Conservation (phyloP, 2,888 invertebrate species). For the Ectobius pallidus region DNA sequence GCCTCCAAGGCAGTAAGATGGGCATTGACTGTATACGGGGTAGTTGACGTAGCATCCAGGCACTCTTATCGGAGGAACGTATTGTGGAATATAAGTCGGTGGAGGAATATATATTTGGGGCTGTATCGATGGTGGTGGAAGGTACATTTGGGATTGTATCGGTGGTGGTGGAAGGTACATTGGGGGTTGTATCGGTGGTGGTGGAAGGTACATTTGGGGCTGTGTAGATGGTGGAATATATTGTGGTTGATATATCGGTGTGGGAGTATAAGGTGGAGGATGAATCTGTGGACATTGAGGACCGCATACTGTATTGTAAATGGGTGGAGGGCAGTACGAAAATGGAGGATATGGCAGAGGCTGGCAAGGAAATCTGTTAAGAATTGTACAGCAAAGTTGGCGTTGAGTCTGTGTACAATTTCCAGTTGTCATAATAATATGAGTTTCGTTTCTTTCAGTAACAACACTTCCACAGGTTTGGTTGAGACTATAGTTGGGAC, state of each 20-base stretch:
- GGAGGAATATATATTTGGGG: no score
- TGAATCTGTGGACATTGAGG: conserved; percentile 13
- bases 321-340: not conserved
- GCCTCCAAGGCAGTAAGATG: not conserved
- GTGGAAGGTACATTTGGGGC: not conserved
- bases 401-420: not conserved
- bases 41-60: not conserved
- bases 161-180: not conserved
- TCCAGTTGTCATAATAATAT: not conserved
- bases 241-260: no score
- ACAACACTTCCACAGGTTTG: conserved; percentile 9
- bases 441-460: not conserved
- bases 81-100: no score
- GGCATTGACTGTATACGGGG: conserved; percentile 1
- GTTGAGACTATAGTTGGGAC: not conserved
- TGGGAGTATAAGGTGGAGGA: not conserved
- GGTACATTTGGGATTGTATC: not conserved
- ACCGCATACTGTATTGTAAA: conserved; percentile 5
- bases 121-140: no score
- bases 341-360: not conserved
- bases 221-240: not conserved
- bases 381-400: not conserved
- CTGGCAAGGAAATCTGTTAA: not conserved
- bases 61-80: no score
- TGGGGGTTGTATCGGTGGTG: not conserved